Evolutionary conservation across 2,888 invertebrate genomes (phyloP).

Genomic region (Altica lythri): DNA sequence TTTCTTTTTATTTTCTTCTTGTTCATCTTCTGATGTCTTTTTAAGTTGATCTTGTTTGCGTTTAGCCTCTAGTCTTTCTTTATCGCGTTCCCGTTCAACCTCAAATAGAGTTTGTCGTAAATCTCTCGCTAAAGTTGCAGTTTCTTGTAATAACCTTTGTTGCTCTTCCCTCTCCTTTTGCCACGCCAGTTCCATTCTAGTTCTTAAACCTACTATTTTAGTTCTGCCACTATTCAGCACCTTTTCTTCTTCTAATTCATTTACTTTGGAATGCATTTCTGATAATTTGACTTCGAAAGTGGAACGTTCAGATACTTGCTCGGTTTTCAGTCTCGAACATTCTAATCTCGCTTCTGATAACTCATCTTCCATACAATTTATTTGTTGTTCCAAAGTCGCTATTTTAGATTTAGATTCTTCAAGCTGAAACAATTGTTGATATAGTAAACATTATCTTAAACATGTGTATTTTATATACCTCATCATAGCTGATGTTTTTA

Average conservation of each 20-base stretch:
- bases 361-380: constrained; percentile 86
- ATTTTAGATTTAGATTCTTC: constrained; percentile 75
- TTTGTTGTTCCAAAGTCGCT: constrained; percentile 78
- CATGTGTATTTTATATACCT: constrained; percentile 57
- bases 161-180: constrained; percentile 93
- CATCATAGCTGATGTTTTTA: constrained; percentile 74
- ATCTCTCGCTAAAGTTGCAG: constrained; percentile 86
- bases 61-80: constrained; percentile 85
- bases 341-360: constrained; percentile 82
- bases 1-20: constrained; percentile 86
- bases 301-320: constrained; percentile 86
- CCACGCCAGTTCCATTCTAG: constrained; percentile 90
- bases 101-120: constrained; percentile 85
- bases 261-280: constrained; percentile 86
- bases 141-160: constrained; percentile 86
- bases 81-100: constrained; percentile 88
- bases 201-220: constrained; percentile 82
- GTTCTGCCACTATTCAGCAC: constrained; percentile 81
- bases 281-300: constrained; percentile 84
- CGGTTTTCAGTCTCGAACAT: constrained; percentile 82
- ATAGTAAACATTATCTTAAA: background rate
- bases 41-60: constrained; percentile 84
- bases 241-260: constrained; percentile 88
- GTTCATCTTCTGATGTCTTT: constrained; percentile 84
- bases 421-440: constrained; percentile 53